Evolutionary conservation across 35 echinoderm and acorn worm genomes (phyloP), one percentile per base, ranked within the genome.

Genomic region (Acanthaster planci): DNA sequence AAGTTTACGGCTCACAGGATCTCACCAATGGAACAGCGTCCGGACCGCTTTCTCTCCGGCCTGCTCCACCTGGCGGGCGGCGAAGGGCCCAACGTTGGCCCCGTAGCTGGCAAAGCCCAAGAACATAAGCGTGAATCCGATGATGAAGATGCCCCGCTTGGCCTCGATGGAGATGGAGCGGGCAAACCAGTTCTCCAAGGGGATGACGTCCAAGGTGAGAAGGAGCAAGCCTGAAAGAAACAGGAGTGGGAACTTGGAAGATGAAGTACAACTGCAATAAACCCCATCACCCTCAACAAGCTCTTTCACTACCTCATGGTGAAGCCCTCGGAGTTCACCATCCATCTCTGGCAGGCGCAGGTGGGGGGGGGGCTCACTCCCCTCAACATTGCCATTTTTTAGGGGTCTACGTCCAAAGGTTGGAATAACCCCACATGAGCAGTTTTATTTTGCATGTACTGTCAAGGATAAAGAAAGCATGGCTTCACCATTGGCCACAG

Each of bases 71-170:
- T 89, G 67, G 40, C 87, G 56, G 14, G 78, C 87, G n/a, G 56
- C 57, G 7, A 89, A 82, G 30, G 79, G 78, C 38, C 79, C 80
- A 18, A 82, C 87, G 55, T 89, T 89, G 8, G 87, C 78, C n/a
- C 42, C 79, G 67, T 89, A 89, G 17, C 58, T 16, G 30, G 78
- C 87, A 0, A 82, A 79, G 55, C 87, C 87, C 36, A 89, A 38
- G 59, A 89, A 89, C 22, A 89, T 82, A 22, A 53, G 15, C 29
- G 87, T 82, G 31, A 89, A 89, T 3, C 87, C 87, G 30, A 89
- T n/a, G 38, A 89, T 60, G 29, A 89, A 89, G 51, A 81, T 55
- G 15, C 23, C 87, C 57, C 87, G 39, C 38, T 81, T 81, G 0
- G 87, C 87, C 26, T 80, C 39, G 23, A 75, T 67, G 38, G 87